A percentile compares a stretch with the other conserved stretches of the same genome.
Conservation (phyloP, 2,888 invertebrate species). For the Ichneumoninae sp. region DNA sequence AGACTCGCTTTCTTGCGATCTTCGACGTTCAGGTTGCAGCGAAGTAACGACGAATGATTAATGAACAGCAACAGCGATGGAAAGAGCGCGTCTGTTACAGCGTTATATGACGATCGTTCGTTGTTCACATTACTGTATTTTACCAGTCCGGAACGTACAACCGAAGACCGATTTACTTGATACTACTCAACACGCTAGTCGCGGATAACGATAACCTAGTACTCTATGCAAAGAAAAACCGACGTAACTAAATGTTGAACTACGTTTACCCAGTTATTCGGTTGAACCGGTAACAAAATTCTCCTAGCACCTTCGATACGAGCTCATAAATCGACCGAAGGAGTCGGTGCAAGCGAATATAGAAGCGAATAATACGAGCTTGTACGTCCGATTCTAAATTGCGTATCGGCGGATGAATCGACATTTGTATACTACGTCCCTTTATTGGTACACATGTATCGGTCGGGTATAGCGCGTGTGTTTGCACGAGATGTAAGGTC, state of each 20-base stretch:
- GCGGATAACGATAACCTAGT: background rate
- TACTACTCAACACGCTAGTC: slow-evolving; percentile 30
- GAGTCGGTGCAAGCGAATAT: background rate
- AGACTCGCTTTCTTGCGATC: too few relatives aligned
- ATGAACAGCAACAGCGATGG: too few relatives aligned
- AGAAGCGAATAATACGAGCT: too few relatives aligned
- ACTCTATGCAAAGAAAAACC: too few relatives aligned
- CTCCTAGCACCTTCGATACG: too few relatives aligned
- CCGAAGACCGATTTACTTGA: slow-evolving; percentile 38
- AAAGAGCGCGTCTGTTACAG: too few relatives aligned
- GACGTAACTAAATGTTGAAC: background rate
- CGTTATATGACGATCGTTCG: too few relatives aligned
- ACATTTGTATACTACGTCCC: slow-evolving; percentile 9
- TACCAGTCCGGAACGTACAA: slow-evolving; percentile 8
- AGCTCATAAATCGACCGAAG: background rate
- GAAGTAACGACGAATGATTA: too few relatives aligned
- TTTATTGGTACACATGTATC: background rate
- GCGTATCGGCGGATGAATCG: slow-evolving; percentile 17
- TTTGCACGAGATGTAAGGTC: slow-evolving; percentile 37
- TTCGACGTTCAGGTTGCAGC: too few relatives aligned
- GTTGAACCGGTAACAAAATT: too few relatives aligned
- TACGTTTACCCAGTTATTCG: too few relatives aligned
- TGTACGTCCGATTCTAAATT: slow-evolving; percentile 29
- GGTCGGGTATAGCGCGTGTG: background rate
- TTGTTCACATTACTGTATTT: too few relatives aligned